phyloP scores from a whole-genome alignment of 2,113 vertebrate species.

The Crotalus tigris region DNA sequence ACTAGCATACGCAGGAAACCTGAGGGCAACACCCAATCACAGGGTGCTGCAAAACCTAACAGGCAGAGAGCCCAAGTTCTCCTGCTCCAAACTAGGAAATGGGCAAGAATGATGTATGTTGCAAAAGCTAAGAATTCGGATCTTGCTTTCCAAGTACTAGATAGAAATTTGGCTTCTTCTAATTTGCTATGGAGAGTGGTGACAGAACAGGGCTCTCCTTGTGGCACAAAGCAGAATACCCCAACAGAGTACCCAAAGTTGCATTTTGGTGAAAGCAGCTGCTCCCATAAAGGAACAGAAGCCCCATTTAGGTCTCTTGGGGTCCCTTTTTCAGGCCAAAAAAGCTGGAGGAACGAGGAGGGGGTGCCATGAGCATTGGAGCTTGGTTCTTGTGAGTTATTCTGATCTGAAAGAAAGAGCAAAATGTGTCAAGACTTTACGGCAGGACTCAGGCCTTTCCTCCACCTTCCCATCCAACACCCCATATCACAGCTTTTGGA shows the following conservation, averaged over 20 bases:
- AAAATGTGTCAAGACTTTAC: neutral
- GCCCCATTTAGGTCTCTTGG: neutral
- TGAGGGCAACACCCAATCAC: neutral
- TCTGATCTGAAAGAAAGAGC: conserved; percentile 77
- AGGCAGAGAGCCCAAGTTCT: neutral
- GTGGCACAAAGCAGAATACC: neutral
- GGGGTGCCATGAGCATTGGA: conserved; percentile 84
- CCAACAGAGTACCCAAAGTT: neutral
- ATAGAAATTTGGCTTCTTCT: neutral
- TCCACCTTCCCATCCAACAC: no score
- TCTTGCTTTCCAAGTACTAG: neutral
- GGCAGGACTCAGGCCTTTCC: neutral
- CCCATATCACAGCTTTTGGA: neutral
- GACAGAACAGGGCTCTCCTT: neutral
- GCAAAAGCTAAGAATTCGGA: neutral
- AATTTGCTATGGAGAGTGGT: no score
- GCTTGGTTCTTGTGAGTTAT: conserved; percentile 93
- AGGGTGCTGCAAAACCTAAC: neutral
- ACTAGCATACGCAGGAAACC: neutral
- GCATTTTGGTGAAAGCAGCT: neutral
- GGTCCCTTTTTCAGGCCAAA: conserved; percentile 72
- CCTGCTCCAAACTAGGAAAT: neutral
- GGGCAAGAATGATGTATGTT: neutral
- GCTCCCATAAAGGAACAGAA: neutral
- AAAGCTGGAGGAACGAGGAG: conserved; percentile 77